Evolutionary conservation across 2,113 vertebrate species (phyloP).

Genomic region (Zootoca vivipara): DNA sequence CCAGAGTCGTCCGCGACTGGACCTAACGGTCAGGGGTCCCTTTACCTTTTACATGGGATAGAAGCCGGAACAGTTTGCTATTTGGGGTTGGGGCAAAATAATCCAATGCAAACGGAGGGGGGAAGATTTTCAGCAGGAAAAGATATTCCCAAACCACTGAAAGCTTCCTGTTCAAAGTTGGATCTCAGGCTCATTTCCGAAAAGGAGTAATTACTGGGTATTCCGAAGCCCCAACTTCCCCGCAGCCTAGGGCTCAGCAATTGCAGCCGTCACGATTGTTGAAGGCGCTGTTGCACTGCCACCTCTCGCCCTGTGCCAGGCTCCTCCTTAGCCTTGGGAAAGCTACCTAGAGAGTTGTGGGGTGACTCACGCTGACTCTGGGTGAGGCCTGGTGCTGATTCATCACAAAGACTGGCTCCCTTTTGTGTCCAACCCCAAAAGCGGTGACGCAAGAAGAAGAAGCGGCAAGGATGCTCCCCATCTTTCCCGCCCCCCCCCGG

Average conservation of each 20-base stretch:
- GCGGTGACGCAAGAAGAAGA: background rate
- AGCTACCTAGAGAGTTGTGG: background rate
- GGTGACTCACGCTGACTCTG: constrained; percentile 6
- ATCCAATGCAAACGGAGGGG: background rate
- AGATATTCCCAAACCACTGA: background rate
- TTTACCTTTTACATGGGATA: background rate
- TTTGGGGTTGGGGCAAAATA: background rate
- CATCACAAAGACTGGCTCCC: background rate
- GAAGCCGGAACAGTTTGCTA: background rate
- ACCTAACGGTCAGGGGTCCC: too few relatives aligned
- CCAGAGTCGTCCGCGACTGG: too few relatives aligned
- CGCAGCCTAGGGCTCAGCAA: background rate
- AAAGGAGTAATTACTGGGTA: background rate
- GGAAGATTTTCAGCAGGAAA: background rate
- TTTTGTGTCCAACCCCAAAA: background rate
- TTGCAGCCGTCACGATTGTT: background rate
- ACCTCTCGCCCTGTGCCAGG: background rate
- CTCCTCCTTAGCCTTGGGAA: background rate
- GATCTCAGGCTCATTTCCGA: background rate
- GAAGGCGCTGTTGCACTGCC: too few relatives aligned
- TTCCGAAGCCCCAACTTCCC: background rate
- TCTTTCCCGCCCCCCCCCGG: background rate
- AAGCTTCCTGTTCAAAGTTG: background rate
- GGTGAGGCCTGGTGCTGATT: background rate
- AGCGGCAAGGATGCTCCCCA: background rate